A percentile compares a stretch with the other conserved stretches of the same genome.
These are phyloP conservation scores for Iphiclides podalirius DNA, from an alignment of 2,888 invertebrate species.

Conservation along the genomic window DNA sequence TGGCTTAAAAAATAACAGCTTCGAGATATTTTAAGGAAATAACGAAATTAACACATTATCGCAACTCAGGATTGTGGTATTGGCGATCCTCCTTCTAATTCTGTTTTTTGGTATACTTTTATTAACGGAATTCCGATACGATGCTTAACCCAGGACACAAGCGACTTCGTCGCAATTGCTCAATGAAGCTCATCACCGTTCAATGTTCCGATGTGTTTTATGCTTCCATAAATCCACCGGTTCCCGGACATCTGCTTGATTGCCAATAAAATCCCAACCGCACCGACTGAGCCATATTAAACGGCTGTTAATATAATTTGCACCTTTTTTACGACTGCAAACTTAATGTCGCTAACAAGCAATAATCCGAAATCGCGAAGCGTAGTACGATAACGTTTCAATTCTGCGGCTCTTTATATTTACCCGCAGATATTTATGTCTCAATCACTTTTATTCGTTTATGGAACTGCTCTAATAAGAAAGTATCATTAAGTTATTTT, in stretches of 20 bases:
- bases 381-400: slow-evolving; percentile 28
- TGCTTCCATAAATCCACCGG: slow-evolving; percentile 52
- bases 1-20: too few relatives aligned
- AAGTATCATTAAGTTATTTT: too few relatives aligned
- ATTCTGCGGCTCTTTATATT: slow-evolving; percentile 19
- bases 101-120: too few relatives aligned
- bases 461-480: slow-evolving; percentile 9
- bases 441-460: slow-evolving; percentile 1
- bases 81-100: too few relatives aligned
- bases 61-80: too few relatives aligned
- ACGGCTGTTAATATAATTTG: slow-evolving; percentile 59
- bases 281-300: slow-evolving; percentile 51
- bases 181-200: slow-evolving; percentile 40
- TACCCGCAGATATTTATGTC: slow-evolving; percentile 21
- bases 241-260: slow-evolving; percentile 52
- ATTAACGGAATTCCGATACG: background rate
- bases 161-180: background rate
- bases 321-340: slow-evolving; percentile 50
- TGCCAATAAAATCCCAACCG: slow-evolving; percentile 55
- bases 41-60: too few relatives aligned
- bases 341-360: slow-evolving; percentile 35
- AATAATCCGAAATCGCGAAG: slow-evolving; percentile 34
- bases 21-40: too few relatives aligned
- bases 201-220: slow-evolving; percentile 46
- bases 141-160: background rate